Evolutionary conservation across 1,140 invertebrate genomes (phyloP).

Genomic region (Acromyrmex heyeri): DNA sequence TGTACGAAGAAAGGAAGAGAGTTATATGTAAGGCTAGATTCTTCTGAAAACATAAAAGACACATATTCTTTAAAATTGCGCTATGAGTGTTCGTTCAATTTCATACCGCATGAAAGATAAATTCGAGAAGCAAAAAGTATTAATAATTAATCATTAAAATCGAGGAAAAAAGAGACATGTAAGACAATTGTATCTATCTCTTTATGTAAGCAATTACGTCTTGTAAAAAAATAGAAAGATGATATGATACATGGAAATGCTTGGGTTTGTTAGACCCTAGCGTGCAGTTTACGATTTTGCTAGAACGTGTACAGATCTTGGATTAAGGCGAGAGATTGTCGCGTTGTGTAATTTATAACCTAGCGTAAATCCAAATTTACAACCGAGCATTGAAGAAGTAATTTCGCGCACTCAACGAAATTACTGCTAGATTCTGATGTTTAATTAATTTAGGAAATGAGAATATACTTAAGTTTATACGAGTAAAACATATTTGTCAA

Average conservation of each 20-base stretch:
- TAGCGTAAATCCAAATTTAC: slow-evolving; percentile 48
- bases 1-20: not conserved
- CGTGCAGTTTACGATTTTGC: slow-evolving; percentile 41
- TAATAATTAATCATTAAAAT: not conserved
- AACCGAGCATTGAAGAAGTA: slow-evolving; percentile 30
- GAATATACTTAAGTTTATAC: not conserved
- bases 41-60: not conserved
- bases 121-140: not conserved
- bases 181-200: not conserved
- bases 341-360: slow-evolving; percentile 43
- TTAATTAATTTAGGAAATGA: slow-evolving; percentile 20
- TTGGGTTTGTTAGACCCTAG: not conserved
- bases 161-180: not conserved
- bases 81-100: not conserved
- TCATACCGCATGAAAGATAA: not conserved
- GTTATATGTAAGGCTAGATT: not conserved
- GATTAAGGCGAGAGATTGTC: slow-evolving; percentile 54
- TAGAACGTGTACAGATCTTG: slow-evolving; percentile 29
- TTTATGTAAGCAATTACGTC: not conserved
- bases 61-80: not conserved
- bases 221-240: not conserved
- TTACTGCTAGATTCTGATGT: slow-evolving; percentile 1
- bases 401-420: slow-evolving; percentile 26
- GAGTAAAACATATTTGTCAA: not conserved
- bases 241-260: slow-evolving; percentile 31